Evolutionary conservation across 1,140 invertebrate species (phyloP).

Genomic region (Aricia agestis): DNA sequence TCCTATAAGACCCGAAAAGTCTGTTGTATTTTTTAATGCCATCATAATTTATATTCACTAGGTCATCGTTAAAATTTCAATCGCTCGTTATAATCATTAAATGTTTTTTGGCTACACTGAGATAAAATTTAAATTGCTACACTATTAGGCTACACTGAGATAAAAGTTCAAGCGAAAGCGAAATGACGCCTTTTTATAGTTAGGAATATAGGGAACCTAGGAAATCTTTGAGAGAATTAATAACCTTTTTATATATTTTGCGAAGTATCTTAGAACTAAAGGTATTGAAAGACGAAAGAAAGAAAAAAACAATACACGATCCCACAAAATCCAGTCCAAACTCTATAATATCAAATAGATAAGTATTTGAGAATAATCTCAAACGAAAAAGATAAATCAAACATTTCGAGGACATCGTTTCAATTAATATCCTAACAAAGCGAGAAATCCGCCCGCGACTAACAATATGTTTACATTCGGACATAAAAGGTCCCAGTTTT

Average conservation of each 20-base stretch:
- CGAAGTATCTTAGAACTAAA: background rate
- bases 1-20: background rate
- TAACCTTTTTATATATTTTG: background rate
- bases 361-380: background rate
- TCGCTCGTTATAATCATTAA: background rate
- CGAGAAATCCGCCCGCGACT: slow-evolving; percentile 9
- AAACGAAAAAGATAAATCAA: slow-evolving; percentile 2
- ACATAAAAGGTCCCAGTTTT: slow-evolving; percentile 14
- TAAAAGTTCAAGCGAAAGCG: too few species aligned
- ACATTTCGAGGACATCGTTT: slow-evolving; percentile 4
- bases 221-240: background rate
- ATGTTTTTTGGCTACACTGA: background rate
- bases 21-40: background rate
- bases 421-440: slow-evolving; percentile 14
- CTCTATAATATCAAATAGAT: background rate
- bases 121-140: too few species aligned
- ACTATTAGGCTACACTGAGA: background rate
- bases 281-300: background rate
- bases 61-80: background rate
- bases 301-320: too few species aligned
- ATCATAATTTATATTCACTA: background rate
- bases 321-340: background rate
- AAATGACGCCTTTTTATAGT: too few species aligned
- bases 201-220: too few species aligned
- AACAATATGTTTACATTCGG: slow-evolving; percentile 16